A percentile compares a stretch with the other conserved stretches of the same genome.
Conservation (phyloP, 2,113 vertebrate species). For the Hyperoodon ampullatus region DNA sequence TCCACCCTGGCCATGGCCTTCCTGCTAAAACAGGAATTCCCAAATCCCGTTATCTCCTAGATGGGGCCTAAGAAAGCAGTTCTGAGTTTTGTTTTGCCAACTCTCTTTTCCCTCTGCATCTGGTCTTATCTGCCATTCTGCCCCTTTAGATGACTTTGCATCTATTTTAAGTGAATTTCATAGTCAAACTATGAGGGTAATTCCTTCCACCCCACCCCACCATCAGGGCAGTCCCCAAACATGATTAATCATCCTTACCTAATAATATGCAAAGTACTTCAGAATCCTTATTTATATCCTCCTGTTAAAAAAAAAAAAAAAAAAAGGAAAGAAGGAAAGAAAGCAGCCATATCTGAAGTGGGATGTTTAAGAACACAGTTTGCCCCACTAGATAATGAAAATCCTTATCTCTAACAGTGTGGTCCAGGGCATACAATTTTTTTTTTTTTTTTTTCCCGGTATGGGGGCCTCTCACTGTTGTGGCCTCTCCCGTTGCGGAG, state of each 20-base stretch:
- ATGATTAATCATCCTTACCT: background rate
- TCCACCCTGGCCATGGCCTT: background rate
- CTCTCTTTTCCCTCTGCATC: background rate
- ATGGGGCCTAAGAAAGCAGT: background rate
- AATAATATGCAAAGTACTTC: background rate
- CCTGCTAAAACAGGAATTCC: background rate
- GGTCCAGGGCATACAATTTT: too few relatives aligned
- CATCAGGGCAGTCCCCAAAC: background rate
- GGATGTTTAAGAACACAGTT: background rate
- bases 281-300: conserved; percentile 2
- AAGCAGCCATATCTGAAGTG: background rate
- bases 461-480: too few relatives aligned
- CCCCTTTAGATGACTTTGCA: background rate
- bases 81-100: background rate
- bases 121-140: background rate
- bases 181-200: background rate
- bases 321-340: background rate
- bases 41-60: background rate
- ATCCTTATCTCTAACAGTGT: background rate
- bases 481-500: too few relatives aligned
- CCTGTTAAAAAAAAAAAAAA: background rate
- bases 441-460: too few relatives aligned
- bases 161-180: conserved; percentile 5
- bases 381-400: background rate
- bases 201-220: background rate